Conservation (phyloP, 2,797 vertebrate species). For the Lithobates pipiens region DNA sequence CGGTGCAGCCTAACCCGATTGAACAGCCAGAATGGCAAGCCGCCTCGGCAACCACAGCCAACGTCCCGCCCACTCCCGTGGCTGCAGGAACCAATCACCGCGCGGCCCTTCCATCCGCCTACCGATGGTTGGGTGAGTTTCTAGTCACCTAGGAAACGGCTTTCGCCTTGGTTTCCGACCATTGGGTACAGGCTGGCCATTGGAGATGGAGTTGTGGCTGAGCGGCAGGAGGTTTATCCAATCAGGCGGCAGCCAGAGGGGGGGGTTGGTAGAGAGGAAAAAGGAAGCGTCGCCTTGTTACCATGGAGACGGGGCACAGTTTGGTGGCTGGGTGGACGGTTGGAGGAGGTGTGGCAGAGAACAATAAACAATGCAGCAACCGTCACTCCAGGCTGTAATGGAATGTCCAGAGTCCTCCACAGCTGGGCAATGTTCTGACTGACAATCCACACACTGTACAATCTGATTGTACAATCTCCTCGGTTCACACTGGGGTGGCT, state of each 20-base stretch:
- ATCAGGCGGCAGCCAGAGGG: neutral
- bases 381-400: no score
- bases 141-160: neutral
- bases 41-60: neutral
- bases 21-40: no score
- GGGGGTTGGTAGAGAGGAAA: neutral
- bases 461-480: no score
- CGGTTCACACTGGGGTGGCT: no score
- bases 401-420: no score
- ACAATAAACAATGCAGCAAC: no score
- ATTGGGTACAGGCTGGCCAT: neutral
- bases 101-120: no score
- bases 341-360: neutral
- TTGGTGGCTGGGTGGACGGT: neutral
- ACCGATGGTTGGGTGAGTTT: neutral
- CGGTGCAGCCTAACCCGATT: no score
- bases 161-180: neutral
- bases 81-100: neutral
- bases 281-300: neutral
- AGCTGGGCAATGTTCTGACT: no score
- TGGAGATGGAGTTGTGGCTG: neutral
- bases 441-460: no score
- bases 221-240: neutral
- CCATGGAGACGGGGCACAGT: neutral
- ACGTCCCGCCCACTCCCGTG: neutral